These are phyloP conservation scores for Drosophila ficusphila DNA, from an alignment of 1,140 invertebrate genomes.

Conservation along the genomic window DNA sequence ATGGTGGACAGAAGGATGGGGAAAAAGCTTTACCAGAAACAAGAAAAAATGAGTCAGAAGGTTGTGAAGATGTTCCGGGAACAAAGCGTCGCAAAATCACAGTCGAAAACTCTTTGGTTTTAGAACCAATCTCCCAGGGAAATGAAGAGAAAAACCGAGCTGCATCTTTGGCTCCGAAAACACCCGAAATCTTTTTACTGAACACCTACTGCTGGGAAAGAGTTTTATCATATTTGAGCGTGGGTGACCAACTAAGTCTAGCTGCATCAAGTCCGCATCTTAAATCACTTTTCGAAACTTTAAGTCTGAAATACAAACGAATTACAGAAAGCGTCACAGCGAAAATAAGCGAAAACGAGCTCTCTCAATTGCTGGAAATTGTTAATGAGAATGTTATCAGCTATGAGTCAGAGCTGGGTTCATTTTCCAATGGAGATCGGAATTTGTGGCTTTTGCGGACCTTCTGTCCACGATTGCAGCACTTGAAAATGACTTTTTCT, in stretches of 20 bases:
- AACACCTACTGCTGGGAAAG: not conserved
- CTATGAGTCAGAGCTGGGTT: conserved; percentile 27
- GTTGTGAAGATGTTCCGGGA: not conserved
- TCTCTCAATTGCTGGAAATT: conserved; percentile 10
- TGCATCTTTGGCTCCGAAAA: too few relatives aligned
- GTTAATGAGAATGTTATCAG: conserved; percentile 12
- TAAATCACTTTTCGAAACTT: not conserved
- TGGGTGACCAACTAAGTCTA: conserved; percentile 16
- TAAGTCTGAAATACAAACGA: not conserved
- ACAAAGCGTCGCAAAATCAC: not conserved
- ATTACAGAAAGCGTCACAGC: conserved; percentile 1
- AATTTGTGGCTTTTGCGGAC: conserved; percentile 17
- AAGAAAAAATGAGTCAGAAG: not conserved
- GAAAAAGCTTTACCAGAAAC: not conserved
- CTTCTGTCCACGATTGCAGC: not conserved
- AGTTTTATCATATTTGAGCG: conserved; percentile 22
- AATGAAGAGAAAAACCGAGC: not conserved
- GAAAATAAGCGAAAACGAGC: not conserved
- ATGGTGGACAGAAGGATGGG: too few relatives aligned
- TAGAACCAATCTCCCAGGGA: not conserved
- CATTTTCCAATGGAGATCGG: not conserved
- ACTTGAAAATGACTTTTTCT: conserved; percentile 13
- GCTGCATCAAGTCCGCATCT: not conserved
- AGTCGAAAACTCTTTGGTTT: not conserved
- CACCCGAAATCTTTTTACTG: not conserved